Evolutionary conservation across 2,888 invertebrate genomes (phyloP).

Genomic region (Phalera bucephala): DNA sequence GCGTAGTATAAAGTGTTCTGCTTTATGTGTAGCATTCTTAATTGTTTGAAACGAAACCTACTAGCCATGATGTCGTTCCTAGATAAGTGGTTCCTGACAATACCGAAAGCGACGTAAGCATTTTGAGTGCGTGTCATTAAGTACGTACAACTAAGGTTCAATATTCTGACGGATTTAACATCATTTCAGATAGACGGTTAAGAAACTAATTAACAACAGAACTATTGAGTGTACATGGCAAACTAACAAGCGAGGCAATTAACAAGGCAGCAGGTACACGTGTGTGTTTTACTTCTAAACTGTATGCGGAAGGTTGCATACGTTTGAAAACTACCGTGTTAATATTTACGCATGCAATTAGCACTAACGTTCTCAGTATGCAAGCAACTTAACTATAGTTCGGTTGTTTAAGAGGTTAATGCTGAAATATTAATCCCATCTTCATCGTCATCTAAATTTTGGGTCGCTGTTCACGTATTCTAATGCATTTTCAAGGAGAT

Average conservation of each 20-base stretch:
- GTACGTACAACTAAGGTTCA: too few species aligned
- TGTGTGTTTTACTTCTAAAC: conserved; percentile 5
- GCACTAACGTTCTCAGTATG: background rate
- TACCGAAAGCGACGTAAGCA: too few species aligned
- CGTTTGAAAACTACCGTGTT: conserved; percentile 9
- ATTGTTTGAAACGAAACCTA: too few species aligned
- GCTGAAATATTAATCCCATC: background rate
- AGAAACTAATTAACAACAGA: background rate
- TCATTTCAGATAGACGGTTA: too few species aligned
- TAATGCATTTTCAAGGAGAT: background rate
- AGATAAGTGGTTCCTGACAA: too few species aligned
- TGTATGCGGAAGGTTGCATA: conserved; percentile 2
- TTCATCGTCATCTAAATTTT: background rate
- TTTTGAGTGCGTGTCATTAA: too few species aligned
- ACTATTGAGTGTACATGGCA: background rate
- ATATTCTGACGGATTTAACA: too few species aligned
- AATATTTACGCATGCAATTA: conserved; percentile 11
- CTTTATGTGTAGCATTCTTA: too few species aligned
- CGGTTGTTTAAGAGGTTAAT: background rate
- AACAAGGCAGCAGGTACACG: conserved; percentile 1
- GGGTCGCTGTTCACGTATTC: background rate
- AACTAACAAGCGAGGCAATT: conserved; percentile 12
- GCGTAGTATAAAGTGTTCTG: too few species aligned
- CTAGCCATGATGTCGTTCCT: too few species aligned
- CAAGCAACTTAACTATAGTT: background rate